Evolutionary conservation across 2,113 vertebrate genomes (phyloP).

Genomic region (western clawed frog (Xenopus tropicalis)): UCB_Xtro_10.0 CM004452.2:44161501-44162000

Average conservation of each 20-base stretch:
- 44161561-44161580: background rate
- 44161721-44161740: constrained; percentile 63
- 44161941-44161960: no score
- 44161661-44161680: constrained; percentile 35
- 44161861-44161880: constrained; percentile 66
- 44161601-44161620: background rate
- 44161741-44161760: constrained; percentile 57
- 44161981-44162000: no score
- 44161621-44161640: background rate
- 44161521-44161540: background rate
- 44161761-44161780: constrained; percentile 41
- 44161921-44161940: no score
- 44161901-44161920: constrained; percentile 67
- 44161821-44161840: constrained; percentile 70
- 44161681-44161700: constrained; percentile 64
- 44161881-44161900: constrained; percentile 67
- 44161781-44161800: constrained; percentile 62
- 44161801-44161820: constrained; percentile 61
- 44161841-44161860: constrained; percentile 51
- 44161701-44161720: constrained; percentile 61
- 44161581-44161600: background rate
- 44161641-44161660: background rate
- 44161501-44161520: background rate
- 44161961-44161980: no score
- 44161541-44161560: background rate